Evolutionary conservation across 2,797 vertebrate genomes (phyloP), one percentile per base, ranked within the genome.

Genomic region (Eleutherodactylus coqui): DNA sequence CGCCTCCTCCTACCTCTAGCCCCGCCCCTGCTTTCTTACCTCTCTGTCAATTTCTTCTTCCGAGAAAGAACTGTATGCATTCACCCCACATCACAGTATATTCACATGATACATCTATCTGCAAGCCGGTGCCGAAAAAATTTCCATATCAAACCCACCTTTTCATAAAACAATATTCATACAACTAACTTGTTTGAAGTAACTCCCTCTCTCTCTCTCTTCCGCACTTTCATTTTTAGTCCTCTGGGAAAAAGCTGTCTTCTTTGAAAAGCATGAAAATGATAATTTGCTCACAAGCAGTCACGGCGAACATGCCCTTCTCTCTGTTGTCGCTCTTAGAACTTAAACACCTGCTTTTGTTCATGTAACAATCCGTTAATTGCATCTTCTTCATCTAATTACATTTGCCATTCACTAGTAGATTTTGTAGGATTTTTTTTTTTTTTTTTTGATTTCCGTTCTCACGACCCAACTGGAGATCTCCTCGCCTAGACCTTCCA

Each of bases 321-420:
- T 45, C n/a, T 41, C 34, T 41, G n/a, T 58, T 45, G 17, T 41
- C 11, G 13, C 41, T 19, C 32, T 55, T 27, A 53, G 10, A 58
- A 58, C 51, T 60, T 83, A 83, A 83, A 70, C 47, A 58, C 67
- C 36, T 60, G 69, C 51, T 60, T 41, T 69, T 75, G 69, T 75
- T 76, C 70, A 27, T 70, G 29, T 80, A 38, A 79, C 41, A 43
- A 72, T 38, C 13, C 41, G 16, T 69, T 85, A 58, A 83, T 83
- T 75, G 64, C 38, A 45, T 73, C 49, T 24, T 34, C 49, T 79
- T 72, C 49, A 79, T 78, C 64, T 32, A 38, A 41, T 55, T 78
- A 32, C 36, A 64, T 21, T 32, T 58, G 38, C 67, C 38, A 10
- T 38, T 72, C 62, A 8, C 9, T 45, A n/a, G 41, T 3, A 36